These are phyloP conservation scores for Nothobranchius furzeri DNA, from an alignment of 2,113 vertebrate genomes.

Conservation along the genomic window DNA sequence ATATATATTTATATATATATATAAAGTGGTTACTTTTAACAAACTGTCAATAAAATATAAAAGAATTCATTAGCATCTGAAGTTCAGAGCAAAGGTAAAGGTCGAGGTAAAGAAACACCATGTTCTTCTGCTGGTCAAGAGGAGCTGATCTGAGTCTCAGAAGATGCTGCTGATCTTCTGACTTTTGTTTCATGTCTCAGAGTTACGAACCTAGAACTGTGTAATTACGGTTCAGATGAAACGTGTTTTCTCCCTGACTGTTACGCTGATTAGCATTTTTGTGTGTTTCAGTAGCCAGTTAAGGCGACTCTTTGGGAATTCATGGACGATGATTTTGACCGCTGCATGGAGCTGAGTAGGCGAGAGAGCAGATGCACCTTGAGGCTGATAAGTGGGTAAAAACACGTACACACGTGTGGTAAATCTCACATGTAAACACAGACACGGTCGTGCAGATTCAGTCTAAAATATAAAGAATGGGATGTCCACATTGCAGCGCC, in stretches of 20 bases:
- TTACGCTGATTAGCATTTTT: background rate
- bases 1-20: no score
- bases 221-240: background rate
- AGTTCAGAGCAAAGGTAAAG: no score
- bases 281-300: conserved; percentile 53
- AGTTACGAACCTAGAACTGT: background rate
- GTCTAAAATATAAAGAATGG: background rate
- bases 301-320: conserved; percentile 40
- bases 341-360: conserved; percentile 93
- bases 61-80: no score
- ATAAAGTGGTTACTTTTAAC: no score
- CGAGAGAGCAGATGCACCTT: conserved; percentile 93
- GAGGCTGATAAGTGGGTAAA: conserved; percentile 88
- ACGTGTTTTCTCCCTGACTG: background rate
- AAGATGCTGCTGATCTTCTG: background rate
- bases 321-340: conserved; percentile 97
- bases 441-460: background rate
- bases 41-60: no score
- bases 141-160: no score
- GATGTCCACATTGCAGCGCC: no score
- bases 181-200: background rate
- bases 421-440: background rate
- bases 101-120: no score
- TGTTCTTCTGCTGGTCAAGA: no score
- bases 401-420: background rate